Conservation (phyloP, 1,140 invertebrate genomes). For the Potamilus streckersoni region DNA sequence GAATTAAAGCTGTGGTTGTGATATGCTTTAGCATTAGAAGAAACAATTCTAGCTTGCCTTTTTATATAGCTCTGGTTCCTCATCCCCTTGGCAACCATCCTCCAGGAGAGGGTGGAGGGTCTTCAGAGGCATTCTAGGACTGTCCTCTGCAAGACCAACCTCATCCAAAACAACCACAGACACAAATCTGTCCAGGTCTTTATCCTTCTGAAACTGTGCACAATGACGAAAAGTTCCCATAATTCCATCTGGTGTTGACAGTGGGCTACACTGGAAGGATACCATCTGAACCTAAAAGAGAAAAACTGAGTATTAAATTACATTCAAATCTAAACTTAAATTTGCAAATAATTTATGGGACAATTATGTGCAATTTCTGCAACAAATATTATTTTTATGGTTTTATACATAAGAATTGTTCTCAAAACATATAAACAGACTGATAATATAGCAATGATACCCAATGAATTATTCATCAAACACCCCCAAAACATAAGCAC, state of each 20-base stretch:
- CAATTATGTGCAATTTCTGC: background rate
- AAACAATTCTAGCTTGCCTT: constrained; percentile 7
- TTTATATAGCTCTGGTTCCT: constrained; percentile 31
- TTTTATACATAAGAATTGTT: background rate
- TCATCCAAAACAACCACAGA: constrained; percentile 64
- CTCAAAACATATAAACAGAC: background rate
- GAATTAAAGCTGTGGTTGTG: too few species aligned
- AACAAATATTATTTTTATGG: background rate
- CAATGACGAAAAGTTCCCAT: constrained; percentile 55
- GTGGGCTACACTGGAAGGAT: constrained; percentile 62
- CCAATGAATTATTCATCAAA: background rate
- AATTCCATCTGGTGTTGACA: constrained; percentile 62
- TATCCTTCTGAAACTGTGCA: constrained; percentile 55
- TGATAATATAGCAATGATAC: background rate
- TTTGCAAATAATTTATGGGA: background rate
- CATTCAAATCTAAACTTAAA: background rate
- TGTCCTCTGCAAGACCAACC: constrained; percentile 62
- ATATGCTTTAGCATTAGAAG: too few species aligned
- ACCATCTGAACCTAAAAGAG: constrained; percentile 55
- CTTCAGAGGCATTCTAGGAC: constrained; percentile 62
- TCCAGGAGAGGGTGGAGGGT: constrained; percentile 35
- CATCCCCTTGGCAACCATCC: constrained; percentile 39
- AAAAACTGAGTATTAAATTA: background rate
- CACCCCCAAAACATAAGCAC: background rate
- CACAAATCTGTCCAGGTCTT: constrained; percentile 53